Percentiles rank a stretch among this genome's conserved stretches.
These are phyloP conservation scores for Diabrotica balteata DNA, from an alignment of 2,888 invertebrate genomes.

Conservation along the genomic window DNA sequence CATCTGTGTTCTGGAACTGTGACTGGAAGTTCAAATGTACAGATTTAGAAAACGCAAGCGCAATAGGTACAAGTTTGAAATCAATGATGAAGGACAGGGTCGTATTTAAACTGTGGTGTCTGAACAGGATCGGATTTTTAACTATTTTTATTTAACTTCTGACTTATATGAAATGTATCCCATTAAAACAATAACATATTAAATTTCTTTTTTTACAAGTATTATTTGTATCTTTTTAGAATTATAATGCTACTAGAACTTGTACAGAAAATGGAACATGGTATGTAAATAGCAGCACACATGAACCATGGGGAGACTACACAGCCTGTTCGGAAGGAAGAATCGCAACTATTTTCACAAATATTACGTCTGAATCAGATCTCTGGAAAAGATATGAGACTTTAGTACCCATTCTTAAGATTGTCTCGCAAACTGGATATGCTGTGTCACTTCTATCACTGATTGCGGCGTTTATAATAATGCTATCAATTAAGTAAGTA, in stretches of 20 bases:
- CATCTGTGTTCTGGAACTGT: too few relatives aligned
- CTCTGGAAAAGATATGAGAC: conserved; percentile 51
- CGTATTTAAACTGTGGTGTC: neutral
- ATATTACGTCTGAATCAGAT: conserved; percentile 18
- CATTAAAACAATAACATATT: neutral
- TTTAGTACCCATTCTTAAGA: conserved; percentile 63
- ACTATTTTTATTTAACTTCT: too few relatives aligned
- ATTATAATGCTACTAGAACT: conserved; percentile 61
- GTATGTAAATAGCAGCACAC: conserved; percentile 57
- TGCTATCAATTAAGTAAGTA: conserved; percentile 67
- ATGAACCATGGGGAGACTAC: conserved; percentile 64
- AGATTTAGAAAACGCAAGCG: neutral
- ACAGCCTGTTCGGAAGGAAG: conserved; percentile 59
- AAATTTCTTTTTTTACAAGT: neutral
- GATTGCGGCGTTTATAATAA: conserved; percentile 65
- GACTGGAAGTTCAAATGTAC: conserved; percentile 6
- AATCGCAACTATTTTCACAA: conserved; percentile 52
- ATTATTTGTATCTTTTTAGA: conserved; percentile 42
- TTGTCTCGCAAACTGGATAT: conserved; percentile 65
- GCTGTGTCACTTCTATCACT: conserved; percentile 65
- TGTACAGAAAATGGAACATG: conserved; percentile 63
- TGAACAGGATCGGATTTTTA: too few relatives aligned
- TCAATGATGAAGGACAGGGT: neutral
- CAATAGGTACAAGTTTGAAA: neutral
- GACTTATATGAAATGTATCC: neutral